Conservation (phyloP, 2,888 invertebrate genomes). For the Smittia sp. region DNA sequence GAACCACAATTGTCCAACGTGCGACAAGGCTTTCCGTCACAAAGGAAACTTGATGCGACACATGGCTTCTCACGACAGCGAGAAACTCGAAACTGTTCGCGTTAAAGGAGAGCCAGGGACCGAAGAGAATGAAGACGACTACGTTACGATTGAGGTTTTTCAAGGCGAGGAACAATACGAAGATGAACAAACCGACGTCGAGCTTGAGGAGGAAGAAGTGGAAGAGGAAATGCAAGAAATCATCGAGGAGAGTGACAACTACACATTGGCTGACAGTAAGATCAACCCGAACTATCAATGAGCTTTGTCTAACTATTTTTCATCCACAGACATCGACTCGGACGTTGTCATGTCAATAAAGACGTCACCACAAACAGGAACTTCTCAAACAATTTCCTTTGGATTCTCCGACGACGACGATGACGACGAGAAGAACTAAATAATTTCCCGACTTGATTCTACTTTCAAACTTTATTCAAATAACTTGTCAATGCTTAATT, state of each 20-base stretch:
- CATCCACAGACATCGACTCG: not conserved
- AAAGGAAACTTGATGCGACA: conserved; percentile 92
- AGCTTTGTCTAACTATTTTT: not conserved
- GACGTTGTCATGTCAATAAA: conserved; percentile 18
- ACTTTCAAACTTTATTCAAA: no score
- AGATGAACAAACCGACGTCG: conserved; percentile 48
- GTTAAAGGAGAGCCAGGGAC: conserved; percentile 58
- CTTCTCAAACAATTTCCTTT: conserved; percentile 6
- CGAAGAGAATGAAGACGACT: conserved; percentile 68
- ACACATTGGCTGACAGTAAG: conserved; percentile 17
- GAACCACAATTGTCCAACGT: conserved; percentile 83
- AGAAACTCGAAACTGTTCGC: conserved; percentile 54
- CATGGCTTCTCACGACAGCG: conserved; percentile 87
- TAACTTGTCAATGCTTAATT: no score
- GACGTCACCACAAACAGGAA: not conserved
- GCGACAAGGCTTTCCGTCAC: conserved; percentile 72
- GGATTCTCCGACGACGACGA: conserved; percentile 26
- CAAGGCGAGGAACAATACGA: conserved; percentile 48
- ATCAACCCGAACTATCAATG: not conserved
- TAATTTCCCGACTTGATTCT: no score
- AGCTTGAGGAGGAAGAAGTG: conserved; percentile 47
- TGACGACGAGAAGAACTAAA: not conserved
- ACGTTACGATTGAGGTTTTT: conserved; percentile 56
- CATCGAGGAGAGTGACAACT: conserved; percentile 1
- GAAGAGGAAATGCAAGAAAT: conserved; percentile 45